Evolutionary conservation across 2,113 vertebrate genomes (phyloP), one percentile per base, ranked within the genome.

Genomic region (Paralichthys olivaceus): DNA sequence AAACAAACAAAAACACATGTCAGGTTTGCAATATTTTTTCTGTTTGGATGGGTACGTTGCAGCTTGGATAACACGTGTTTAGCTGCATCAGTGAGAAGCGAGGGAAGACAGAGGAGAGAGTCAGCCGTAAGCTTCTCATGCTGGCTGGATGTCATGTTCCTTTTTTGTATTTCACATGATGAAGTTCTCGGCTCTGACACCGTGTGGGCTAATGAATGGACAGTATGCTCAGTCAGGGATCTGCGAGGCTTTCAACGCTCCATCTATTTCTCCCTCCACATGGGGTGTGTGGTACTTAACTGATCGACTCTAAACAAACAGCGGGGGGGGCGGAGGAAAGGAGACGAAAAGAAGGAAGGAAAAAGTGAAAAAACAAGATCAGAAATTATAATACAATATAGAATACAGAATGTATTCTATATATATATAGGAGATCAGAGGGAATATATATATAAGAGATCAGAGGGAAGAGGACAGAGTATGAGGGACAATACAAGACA

Each of bases 201-300:
- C 2, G 11, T 40, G 3, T 3, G 0, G 47, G 12, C 23, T 81
- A 78, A 89, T 92, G 69, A 90, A 51, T 3, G 9, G 47, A 72
- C 60, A 17, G 54, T 34, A 58, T 66, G 75, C 69, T 65, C 23
- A 0, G 70, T 85, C 87, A 91, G 81, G 84, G 19, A 75, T 58
- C 45, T 19, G 28, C 26, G 0, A 19, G 49, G 69, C 4, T 72
- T 45, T 23, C 20, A 2, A 7, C 3, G 15, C 32, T 59, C 28
- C 1, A 29, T 60, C 78, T 2, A 59, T 59, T 57, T 68, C 29
- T 64, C 3, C 59, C 82, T 83, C 84, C 61, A 77, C 82, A 84
- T 81, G 88, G 60, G 74, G 84, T 12, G 0, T 56, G 63, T 62
- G 56, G 57, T 55, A 7, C 60, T 29, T 72, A 78, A 72, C 61